Percentiles rank a stretch among this genome's conserved stretches.
Evolutionary conservation across 2,888 invertebrate species (phyloP).

Genomic region (Volucella zonaria): DNA sequence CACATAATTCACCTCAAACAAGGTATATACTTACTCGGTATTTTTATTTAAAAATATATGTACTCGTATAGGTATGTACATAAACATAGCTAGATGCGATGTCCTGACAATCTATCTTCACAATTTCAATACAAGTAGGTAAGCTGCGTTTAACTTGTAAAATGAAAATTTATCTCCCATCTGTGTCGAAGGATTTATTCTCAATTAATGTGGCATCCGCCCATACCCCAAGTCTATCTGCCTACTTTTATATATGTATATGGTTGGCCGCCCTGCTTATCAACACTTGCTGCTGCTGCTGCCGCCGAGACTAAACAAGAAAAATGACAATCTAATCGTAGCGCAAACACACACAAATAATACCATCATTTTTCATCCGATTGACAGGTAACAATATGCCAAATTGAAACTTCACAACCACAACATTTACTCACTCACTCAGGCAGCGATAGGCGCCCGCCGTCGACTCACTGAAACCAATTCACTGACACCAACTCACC

Average conservation of each 20-base stretch:
- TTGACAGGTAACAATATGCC: conserved; percentile 77
- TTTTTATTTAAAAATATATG: neutral
- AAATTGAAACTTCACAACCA: conserved; percentile 75
- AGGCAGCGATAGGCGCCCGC: neutral
- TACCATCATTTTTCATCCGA: conserved; percentile 76
- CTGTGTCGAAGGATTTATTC: conserved; percentile 71
- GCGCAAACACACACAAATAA: conserved; percentile 57
- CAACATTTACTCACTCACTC: conserved; percentile 48
- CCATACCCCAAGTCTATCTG: conserved; percentile 44
- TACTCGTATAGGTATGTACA: too few species aligned
- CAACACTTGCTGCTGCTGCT: conserved; percentile 40
- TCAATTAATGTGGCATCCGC: conserved; percentile 65
- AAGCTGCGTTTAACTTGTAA: conserved; percentile 72
- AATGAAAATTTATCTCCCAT: conserved; percentile 74
- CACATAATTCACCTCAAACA: conserved; percentile 37
- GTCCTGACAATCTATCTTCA: conserved; percentile 61
- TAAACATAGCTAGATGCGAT: neutral
- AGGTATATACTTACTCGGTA: conserved; percentile 10
- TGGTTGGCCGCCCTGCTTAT: conserved; percentile 41
- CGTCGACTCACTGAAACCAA: conserved; percentile 4
- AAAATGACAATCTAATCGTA: conserved; percentile 75
- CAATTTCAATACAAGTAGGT: conserved; percentile 65
- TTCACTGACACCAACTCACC: conserved; percentile 81
- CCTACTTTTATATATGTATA: conserved; percentile 27
- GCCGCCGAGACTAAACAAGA: conserved; percentile 70